A percentile compares a stretch with the other conserved stretches of the same genome.
These are phyloP conservation scores for Druon quercuslanigerum DNA, from an alignment of 1,140 invertebrate species.

Conservation along the genomic window DNA sequence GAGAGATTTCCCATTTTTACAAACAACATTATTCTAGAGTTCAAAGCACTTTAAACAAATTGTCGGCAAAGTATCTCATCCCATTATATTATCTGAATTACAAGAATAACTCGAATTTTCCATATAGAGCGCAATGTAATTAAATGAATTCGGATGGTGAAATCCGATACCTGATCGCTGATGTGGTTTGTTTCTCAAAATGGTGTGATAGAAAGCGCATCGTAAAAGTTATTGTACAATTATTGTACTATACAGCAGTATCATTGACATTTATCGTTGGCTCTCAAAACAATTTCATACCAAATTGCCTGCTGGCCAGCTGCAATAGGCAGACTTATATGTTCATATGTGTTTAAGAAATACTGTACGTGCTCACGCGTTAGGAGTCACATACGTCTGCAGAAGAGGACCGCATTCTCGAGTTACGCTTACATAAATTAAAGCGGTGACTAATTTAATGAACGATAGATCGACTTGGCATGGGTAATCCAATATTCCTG, in stretches of 20 bases:
- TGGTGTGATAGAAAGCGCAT: constrained; percentile 32
- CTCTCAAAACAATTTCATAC: constrained; percentile 44
- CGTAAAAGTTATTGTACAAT: constrained; percentile 53
- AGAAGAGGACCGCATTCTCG: constrained; percentile 44
- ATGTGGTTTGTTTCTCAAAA: background rate
- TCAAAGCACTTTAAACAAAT: too few relatives aligned
- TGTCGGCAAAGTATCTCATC: background rate
- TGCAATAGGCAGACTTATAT: constrained; percentile 11
- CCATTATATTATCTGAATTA: background rate
- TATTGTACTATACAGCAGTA: constrained; percentile 44
- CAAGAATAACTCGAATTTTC: background rate
- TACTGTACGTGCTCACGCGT: too few relatives aligned
- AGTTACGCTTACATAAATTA: constrained; percentile 54
- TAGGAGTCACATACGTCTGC: constrained; percentile 28
- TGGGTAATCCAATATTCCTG: too few relatives aligned
- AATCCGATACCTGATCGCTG: background rate
- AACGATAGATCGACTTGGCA: constrained; percentile 42
- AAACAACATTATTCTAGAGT: too few relatives aligned
- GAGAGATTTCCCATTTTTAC: background rate
- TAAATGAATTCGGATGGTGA: background rate
- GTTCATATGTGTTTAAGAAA: constrained; percentile 22
- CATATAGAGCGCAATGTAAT: background rate
- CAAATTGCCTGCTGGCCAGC: constrained; percentile 28
- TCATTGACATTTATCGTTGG: constrained; percentile 45
- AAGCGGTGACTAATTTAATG: constrained; percentile 56